Evolutionary conservation across 1,140 invertebrate species (phyloP).

Genomic region (Teleogryllus occipitalis): DNA sequence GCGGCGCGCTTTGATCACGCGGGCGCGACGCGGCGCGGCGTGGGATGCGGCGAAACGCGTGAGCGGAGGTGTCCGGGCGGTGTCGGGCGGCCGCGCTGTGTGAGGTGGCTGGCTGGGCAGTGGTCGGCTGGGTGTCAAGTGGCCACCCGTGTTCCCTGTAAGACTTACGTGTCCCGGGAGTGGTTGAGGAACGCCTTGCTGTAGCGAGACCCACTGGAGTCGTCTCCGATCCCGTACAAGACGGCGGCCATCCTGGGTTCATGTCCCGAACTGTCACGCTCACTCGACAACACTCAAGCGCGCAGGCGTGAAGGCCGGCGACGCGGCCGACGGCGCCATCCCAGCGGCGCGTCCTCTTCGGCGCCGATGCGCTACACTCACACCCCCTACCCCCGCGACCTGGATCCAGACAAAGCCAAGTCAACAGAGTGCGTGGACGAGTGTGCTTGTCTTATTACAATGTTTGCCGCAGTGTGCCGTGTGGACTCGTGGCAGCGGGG

Average conservation of each 20-base stretch:
- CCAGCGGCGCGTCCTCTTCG: not conserved
- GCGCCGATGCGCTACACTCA: slow-evolving; percentile 2
- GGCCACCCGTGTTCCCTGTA: slow-evolving; percentile 2
- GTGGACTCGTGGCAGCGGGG: not conserved
- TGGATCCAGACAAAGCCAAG: slow-evolving; percentile 3
- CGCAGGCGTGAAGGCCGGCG: not conserved
- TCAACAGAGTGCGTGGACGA: not conserved
- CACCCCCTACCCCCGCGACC: slow-evolving; percentile 1
- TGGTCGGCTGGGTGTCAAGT: slow-evolving; percentile 2
- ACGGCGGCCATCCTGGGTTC: not conserved
- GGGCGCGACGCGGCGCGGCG: no score
- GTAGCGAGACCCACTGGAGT: slow-evolving; percentile 2
- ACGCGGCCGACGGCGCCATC: not conserved
- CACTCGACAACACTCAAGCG: not conserved
- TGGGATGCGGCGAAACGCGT: not conserved
- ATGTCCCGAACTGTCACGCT: not conserved
- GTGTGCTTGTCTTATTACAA: slow-evolving; percentile 4
- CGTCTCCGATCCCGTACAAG: slow-evolving; percentile 2
- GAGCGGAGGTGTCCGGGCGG: not conserved
- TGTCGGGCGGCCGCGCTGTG: not conserved
- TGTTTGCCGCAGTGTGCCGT: slow-evolving; percentile 2
- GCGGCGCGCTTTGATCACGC: not conserved
- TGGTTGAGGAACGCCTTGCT: slow-evolving; percentile 3
- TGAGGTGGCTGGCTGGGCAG: not conserved
- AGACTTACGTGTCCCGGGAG: slow-evolving; percentile 2